Conservation (phyloP, 2,888 invertebrate genomes). For the Polyploca ridens region DNA sequence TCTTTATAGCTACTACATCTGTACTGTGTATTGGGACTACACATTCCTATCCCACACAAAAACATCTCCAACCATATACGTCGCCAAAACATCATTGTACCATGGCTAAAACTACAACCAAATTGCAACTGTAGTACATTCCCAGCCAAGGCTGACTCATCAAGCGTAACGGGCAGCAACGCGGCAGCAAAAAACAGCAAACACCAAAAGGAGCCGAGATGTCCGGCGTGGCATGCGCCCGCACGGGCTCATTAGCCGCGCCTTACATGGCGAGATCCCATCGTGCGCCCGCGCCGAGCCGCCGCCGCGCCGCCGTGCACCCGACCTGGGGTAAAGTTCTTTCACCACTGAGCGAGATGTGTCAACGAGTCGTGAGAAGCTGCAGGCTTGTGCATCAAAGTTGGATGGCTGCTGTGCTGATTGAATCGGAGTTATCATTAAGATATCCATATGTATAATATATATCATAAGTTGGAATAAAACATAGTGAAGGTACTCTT, state of each 20-base stretch:
- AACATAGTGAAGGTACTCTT: too few relatives aligned
- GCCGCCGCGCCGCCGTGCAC: neutral
- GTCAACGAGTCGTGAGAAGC: neutral
- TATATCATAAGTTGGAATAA: too few relatives aligned
- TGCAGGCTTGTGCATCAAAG: too few relatives aligned
- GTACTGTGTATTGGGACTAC: neutral
- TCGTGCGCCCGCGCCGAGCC: slow-evolving; percentile 12
- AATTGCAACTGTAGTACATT: neutral
- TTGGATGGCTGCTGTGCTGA: too few relatives aligned
- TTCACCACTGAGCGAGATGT: neutral
- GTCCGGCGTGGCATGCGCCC: slow-evolving; percentile 37
- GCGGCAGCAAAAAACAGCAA: slow-evolving; percentile 16
- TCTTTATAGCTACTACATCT: too few relatives aligned
- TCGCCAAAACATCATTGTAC: neutral
- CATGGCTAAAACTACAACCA: neutral
- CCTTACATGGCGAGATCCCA: slow-evolving; percentile 52
- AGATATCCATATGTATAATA: too few relatives aligned
- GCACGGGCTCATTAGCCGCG: slow-evolving; percentile 52
- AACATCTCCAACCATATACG: neutral
- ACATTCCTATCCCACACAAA: neutral
- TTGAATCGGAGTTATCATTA: too few relatives aligned
- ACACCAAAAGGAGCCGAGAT: slow-evolving; percentile 31
- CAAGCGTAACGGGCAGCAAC: slow-evolving; percentile 3
- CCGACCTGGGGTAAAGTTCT: neutral
- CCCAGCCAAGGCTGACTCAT: slow-evolving; percentile 9